A percentile compares a stretch with the other conserved stretches of the same genome.
Conservation (phyloP, 2,113 vertebrate species). For the Pterocles burchelli region DNA sequence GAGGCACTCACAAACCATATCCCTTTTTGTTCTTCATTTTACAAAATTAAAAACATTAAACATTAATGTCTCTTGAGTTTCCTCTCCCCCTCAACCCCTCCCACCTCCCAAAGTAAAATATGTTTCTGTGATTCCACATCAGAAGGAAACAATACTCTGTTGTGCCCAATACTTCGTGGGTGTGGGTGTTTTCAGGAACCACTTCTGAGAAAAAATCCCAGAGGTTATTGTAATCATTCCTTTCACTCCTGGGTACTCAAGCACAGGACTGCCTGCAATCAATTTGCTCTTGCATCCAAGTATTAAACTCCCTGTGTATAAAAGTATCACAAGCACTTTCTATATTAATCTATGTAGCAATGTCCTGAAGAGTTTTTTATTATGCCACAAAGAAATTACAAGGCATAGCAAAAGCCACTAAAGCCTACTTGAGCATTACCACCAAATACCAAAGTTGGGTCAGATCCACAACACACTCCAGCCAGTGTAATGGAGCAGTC, state of each 20-base stretch:
- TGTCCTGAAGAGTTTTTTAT: constrained; percentile 76
- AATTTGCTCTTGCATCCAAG: constrained; percentile 74
- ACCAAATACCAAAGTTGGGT: constrained; percentile 8
- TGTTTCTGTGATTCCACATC: constrained; percentile 71
- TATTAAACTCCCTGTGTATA: constrained; percentile 70
- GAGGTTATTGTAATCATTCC: constrained; percentile 70
- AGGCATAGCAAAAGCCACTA: constrained; percentile 64
- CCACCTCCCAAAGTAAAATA: constrained; percentile 67
- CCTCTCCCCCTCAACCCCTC: constrained; percentile 54
- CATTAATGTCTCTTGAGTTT: constrained; percentile 71
- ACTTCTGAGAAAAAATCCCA: constrained; percentile 72
- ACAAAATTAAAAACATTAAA: constrained; percentile 79
- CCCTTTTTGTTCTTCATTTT: constrained; percentile 70
- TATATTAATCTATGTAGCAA: constrained; percentile 70
- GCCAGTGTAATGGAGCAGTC: neutral
- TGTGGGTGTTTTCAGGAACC: constrained; percentile 63
- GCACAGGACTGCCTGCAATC: constrained; percentile 77
- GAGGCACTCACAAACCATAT: constrained; percentile 55
- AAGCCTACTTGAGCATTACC: constrained; percentile 51
- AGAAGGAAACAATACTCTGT: constrained; percentile 58
- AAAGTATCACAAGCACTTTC: constrained; percentile 76
- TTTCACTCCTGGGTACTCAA: constrained; percentile 74
- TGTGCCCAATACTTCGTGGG: constrained; percentile 46
- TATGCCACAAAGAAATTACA: constrained; percentile 72
- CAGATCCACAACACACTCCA: neutral